phyloP scores from a whole-genome alignment of 1,140 invertebrate genomes.

The Drosophila murphyi region DNA sequence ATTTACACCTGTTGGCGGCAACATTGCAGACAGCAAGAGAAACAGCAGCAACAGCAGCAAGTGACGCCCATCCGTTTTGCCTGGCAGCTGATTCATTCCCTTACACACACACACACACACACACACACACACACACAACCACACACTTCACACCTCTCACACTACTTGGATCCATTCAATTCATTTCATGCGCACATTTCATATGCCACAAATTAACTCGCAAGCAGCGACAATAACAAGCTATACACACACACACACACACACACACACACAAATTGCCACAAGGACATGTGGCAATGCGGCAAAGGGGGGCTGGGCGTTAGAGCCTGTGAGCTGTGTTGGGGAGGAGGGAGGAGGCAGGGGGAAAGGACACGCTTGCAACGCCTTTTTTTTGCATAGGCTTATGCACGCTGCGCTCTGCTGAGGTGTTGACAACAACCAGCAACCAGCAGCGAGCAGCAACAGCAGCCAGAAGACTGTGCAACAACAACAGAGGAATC shows the following conservation, averaged over 20 bases:
- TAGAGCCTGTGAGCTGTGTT: no score
- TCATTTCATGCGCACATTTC: slow-evolving; percentile 57
- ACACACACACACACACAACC: not conserved
- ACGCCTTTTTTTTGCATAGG: slow-evolving; percentile 25
- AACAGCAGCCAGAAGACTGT: not conserved
- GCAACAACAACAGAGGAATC: slow-evolving; percentile 2
- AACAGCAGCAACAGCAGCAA: slow-evolving; percentile 17
- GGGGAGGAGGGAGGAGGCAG: not conserved
- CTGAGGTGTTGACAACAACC: slow-evolving; percentile 25
- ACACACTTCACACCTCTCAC: slow-evolving; percentile 11
- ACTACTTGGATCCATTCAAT: slow-evolving; percentile 41
- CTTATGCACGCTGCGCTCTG: slow-evolving; percentile 5
- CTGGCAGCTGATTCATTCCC: slow-evolving; percentile 8
- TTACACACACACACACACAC: slow-evolving; percentile 10
- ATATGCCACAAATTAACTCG: slow-evolving; percentile 70
- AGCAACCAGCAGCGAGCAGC: not conserved
- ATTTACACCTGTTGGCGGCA: slow-evolving; percentile 81
- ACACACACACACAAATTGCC: slow-evolving; percentile 17
- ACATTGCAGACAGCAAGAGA: slow-evolving; percentile 48
- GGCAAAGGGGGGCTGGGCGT: not conserved
- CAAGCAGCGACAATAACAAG: slow-evolving; percentile 51
- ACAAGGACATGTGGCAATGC: slow-evolving; percentile 5
- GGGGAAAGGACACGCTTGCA: slow-evolving; percentile 6
- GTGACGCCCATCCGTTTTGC: slow-evolving; percentile 31
- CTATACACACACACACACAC: not conserved